Evolutionary conservation across 2,797 vertebrate genomes (phyloP).

Genomic region (Tauraco hartlaubi): DNA sequence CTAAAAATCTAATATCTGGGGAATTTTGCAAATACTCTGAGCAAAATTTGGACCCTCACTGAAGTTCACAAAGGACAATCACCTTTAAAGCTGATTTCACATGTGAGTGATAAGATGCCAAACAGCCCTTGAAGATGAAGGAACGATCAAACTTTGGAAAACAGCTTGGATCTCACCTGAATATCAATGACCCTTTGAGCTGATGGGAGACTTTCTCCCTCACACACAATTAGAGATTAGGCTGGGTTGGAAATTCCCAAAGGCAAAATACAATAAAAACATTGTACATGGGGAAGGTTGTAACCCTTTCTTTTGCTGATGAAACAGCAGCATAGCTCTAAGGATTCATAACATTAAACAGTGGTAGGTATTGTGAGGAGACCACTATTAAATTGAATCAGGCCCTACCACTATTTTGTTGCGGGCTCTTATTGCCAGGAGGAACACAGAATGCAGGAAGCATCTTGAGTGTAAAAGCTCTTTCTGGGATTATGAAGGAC

Average conservation of each 20-base stretch:
- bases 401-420: conserved; percentile 29
- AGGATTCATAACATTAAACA: conserved; percentile 68
- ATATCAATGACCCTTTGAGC: conserved; percentile 57
- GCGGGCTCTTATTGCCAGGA: conserved; percentile 47
- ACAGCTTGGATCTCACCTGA: conserved; percentile 49
- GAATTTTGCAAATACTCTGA: background rate
- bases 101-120: background rate
- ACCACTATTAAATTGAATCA: conserved; percentile 63
- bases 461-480: conserved; percentile 43
- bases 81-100: background rate
- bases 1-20: background rate
- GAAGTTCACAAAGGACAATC: background rate
- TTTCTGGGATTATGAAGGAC: conserved; percentile 66
- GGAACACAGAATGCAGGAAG: conserved; percentile 3
- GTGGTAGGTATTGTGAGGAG: conserved; percentile 49
- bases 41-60: background rate
- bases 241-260: conserved; percentile 56
- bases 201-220: conserved; percentile 55
- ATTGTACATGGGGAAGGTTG: conserved; percentile 54
- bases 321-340: conserved; percentile 65
- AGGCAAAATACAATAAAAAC: conserved; percentile 71
- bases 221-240: conserved; percentile 58
- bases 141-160: conserved; percentile 57
- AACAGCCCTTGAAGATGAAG: conserved; percentile 17
- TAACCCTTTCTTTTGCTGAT: conserved; percentile 63